These are phyloP conservation scores for Theretra japonica DNA, from an alignment of 2,888 invertebrate genomes.

Conservation along the genomic window DNA sequence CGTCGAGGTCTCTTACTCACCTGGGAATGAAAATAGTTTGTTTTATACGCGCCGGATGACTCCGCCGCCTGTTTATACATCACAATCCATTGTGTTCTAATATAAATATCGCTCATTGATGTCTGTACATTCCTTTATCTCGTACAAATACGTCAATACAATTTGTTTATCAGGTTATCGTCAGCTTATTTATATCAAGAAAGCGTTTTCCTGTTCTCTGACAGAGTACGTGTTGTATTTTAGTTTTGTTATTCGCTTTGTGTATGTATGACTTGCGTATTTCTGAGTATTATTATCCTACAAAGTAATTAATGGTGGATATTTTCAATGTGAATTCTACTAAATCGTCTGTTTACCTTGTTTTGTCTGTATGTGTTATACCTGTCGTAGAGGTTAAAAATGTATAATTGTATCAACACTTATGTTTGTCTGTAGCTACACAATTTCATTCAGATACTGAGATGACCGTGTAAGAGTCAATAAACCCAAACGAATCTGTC, in stretches of 20 bases:
- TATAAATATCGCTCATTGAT: slow-evolving; percentile 2
- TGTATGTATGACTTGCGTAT: slow-evolving; percentile 14
- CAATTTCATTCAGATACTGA: too few relatives aligned
- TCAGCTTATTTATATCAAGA: slow-evolving; percentile 21
- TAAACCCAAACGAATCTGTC: background rate
- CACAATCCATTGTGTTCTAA: slow-evolving; percentile 20
- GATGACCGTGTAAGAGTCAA: background rate
- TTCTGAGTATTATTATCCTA: slow-evolving; percentile 24
- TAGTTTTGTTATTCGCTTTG: slow-evolving; percentile 14
- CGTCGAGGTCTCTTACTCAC: slow-evolving; percentile 13
- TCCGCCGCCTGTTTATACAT: slow-evolving; percentile 12
- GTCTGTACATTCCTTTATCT: slow-evolving; percentile 25
- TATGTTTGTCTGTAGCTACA: too few relatives aligned
- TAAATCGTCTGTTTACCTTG: slow-evolving; percentile 42
- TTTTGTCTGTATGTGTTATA: slow-evolving; percentile 41
- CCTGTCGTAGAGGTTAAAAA: background rate
- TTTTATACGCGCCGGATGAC: background rate
- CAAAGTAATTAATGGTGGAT: slow-evolving; percentile 51
- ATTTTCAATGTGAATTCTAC: slow-evolving; percentile 55
- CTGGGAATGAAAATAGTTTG: slow-evolving; percentile 22
- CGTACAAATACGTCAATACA: slow-evolving; percentile 26
- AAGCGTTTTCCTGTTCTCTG: slow-evolving; percentile 20
- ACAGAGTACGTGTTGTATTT: background rate
- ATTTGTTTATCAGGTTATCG: slow-evolving; percentile 25
- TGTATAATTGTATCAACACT: background rate